Evolutionary conservation across 1,140 invertebrate species (phyloP), one percentile per base, ranked within the genome.

Genomic region (Leguminivora glycinivorella): DNA sequence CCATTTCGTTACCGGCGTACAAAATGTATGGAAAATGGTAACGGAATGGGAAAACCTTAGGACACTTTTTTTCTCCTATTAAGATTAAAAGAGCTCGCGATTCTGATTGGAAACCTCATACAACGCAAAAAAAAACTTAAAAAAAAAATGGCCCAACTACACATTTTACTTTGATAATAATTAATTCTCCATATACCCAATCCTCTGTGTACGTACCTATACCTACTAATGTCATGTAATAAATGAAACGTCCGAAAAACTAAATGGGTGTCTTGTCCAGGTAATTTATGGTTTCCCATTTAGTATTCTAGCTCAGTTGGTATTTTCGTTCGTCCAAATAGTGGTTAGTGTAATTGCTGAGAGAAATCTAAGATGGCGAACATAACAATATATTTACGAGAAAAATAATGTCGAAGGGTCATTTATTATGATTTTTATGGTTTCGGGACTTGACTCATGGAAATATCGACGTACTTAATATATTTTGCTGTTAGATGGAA

Each of bases 341-440:
- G 43, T n/a, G 6, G 17, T 52, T 9, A 7, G 43, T n/a, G 47
- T 52, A 22, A 52, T 52, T 52, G 10, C 6, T 19, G 19, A 1
- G 10, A 17, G 47, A 9, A 9, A 52, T 52, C 6, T 10, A 52
- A 52, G 43, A 52, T 52, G 47, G 47, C 47, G 47, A 22, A 19
- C 0, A 31, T n/a, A n/a, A n/a, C n/a, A n/a, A n/a, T n/a, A n/a
- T n/a, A n/a, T 63, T 60, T 60, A 60, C 19, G 56, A 60, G 56
- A 7, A 10, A 26, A 2, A 63, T 63, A 29, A 63, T 29, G 12
- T 63, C 25, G 0, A 63, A 31, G 10, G 58, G 58, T 9, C n/a
- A 9, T 63, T 60, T 63, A 63, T 63, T 29, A 31, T 63, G 12
- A 19, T 31, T 63, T 29, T 63, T 19, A 63, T 19, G n/a, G 58